phyloP scores from a whole-genome alignment of 1,140 invertebrate genomes.

The Orchestia grillus region DNA sequence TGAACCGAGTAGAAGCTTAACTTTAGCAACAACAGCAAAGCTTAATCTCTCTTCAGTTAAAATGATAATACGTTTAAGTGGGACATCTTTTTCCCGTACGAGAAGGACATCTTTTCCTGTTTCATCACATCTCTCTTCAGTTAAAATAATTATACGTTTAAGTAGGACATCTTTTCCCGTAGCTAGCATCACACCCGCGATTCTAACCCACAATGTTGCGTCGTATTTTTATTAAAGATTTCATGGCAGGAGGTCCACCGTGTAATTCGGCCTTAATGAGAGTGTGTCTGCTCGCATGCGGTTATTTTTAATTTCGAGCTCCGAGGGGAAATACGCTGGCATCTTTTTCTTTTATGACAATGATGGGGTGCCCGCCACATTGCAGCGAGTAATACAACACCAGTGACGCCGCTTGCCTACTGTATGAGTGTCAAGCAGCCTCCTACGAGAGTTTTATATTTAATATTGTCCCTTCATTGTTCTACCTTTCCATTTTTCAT shows the following conservation, averaged over 20 bases:
- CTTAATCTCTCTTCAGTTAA: background rate
- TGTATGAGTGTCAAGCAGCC: background rate
- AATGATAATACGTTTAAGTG: background rate
- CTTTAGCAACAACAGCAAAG: background rate
- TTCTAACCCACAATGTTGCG: background rate
- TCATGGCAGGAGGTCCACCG: background rate
- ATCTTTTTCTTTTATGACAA: background rate
- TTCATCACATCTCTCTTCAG: too few relatives aligned
- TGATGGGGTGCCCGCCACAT: background rate
- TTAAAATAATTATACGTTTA: background rate
- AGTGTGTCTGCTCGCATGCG: background rate
- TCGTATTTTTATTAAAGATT: background rate
- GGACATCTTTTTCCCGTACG: background rate
- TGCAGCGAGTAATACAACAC: background rate
- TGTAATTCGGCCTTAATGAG: background rate
- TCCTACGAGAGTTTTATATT: background rate
- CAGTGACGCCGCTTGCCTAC: background rate
- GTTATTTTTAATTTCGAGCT: conserved; percentile 15
- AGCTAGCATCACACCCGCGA: background rate
- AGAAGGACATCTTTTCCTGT: background rate
- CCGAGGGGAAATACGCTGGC: conserved; percentile 17
- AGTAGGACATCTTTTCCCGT: background rate
- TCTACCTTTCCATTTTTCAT: too few relatives aligned
- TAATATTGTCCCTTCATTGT: background rate
- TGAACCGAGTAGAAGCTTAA: background rate